Base-by-base conservation (phyloP, 2,113 vertebrate genomes). In the Otis tarda region DNA sequence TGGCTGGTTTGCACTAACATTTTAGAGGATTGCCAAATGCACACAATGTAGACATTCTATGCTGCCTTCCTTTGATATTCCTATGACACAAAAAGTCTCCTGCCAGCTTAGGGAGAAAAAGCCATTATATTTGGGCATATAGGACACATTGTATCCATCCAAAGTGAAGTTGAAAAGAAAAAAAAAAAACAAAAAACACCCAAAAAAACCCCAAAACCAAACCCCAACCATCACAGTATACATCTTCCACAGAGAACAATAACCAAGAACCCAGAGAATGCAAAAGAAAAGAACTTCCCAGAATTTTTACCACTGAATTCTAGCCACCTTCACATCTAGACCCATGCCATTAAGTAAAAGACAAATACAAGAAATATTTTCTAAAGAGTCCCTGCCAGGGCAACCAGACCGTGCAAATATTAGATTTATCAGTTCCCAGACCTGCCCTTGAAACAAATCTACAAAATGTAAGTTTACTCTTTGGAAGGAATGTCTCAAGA, bases 401-500 rank as follows among this genome's bases (percentile, higher is more conserved):
- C 79, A 91, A 95, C 73, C 87, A 97, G 74, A 93, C 61, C n/a
- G 30, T 96, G 93, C 92, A 97, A 97, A 95, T 83, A 97, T 95
- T 93, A 94, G 84, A 95, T 85, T 95, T 81, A 94, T 81, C 94
- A 94, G 86, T 75, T 93, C 83, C 92, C 95, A 97, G 96, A 96
- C 94, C 94, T 97, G 95, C 96, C 94, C 92, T 95, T 96, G 94
- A 95, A 96, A 91, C 69, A 68, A 91, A 65, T 73, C 93, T 95
- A 94, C 87, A 69, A 86, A 94, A 90, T 8, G 20, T 16, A 83
- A 89, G 83, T 95, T 97, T 93, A 56, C 78, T 96, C 85, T 94
- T 95, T 92, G 76, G 65, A 90, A 96, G 69, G 89, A 94, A 94
- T 93, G 91, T 96, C 95, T 97, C 95, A 95, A 95, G 95, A 93